These are phyloP conservation scores for Gymnothorax reevesii DNA, from an alignment of 2,797 vertebrate genomes.

Conservation along the genomic window DNA sequence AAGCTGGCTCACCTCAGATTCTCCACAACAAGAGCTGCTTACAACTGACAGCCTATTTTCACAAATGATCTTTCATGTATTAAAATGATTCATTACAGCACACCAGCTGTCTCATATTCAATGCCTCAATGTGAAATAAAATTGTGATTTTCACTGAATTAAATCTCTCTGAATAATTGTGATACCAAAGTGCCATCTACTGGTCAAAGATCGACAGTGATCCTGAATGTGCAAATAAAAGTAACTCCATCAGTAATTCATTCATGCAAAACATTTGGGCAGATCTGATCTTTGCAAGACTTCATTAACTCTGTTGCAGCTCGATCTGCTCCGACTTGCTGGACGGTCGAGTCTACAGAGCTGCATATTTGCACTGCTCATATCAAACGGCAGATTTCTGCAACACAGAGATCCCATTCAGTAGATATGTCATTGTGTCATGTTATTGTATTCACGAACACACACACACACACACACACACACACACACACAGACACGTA, in stretches of 20 bases:
- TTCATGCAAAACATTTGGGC: neutral
- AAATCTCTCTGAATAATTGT: neutral
- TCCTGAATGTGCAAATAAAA: neutral
- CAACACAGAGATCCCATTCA: neutral
- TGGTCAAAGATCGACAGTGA: neutral
- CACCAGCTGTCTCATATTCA: neutral
- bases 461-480: too few species aligned
- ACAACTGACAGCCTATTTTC: neutral
- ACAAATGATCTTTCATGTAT: neutral
- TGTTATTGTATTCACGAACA: neutral
- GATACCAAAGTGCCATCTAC: conserved; percentile 25
- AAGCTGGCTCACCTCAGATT: neutral
- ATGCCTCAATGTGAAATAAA: neutral
- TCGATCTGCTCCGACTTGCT: neutral
- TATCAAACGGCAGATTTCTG: neutral
- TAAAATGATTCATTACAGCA: neutral
- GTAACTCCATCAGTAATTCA: neutral
- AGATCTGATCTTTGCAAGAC: neutral
- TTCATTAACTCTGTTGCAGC: neutral
- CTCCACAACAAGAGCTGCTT: neutral
- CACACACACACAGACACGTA: too few species aligned
- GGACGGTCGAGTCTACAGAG: neutral
- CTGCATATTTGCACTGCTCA: neutral
- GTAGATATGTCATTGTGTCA: neutral
- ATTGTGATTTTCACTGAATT: neutral